Base-by-base conservation (phyloP, 2,797 vertebrate genomes). In the Catharus ustulatus region DNA sequence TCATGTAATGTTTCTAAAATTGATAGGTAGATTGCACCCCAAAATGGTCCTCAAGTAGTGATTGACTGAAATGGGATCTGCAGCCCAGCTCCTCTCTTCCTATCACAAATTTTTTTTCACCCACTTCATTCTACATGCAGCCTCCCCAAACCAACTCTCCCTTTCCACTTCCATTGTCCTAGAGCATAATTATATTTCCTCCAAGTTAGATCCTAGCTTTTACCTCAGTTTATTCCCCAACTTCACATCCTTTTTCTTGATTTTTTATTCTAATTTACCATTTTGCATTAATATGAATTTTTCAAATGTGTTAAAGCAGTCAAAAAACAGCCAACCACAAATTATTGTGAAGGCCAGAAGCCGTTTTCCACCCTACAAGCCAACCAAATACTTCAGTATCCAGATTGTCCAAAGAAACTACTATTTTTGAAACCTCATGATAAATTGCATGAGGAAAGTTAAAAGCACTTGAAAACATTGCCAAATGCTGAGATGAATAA, bases 401-500 rank as follows among this genome's bases (percentile, higher is more conserved):
- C 75, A 64, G 61, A 89, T 26, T 75, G 68, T 54, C 68, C 90
- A 82, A 68, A 87, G 54, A 80, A 92, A 67, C 6, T 2, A 18
- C 36, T 68, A 15, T 77, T 95, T 90, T 71, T 90, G 32, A 92
- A 90, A 49, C 54, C 30, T 12, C n/a, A 87, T 74, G 86, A 92
- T 72, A 90, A 20, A 61, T 32, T 64, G 54, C n/a, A 42, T 54
- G 54, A 88, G 80, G 71, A 52, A 83, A 92, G 68, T 43, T 87
- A 86, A 84, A 94, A 43, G 30, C 34, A 40, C 66, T 89, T 69
- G 93, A 83, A 95, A 87, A n/a, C 36, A 30, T 8, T 93, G 84
- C 61, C 94, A 95, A 95, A 80, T 77, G 72, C 84, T 83, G 62
- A 83, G 49, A 92, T 68, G 72, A 96, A 75, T 94, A 89, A 93